Evolutionary conservation across 2,113 vertebrate species (phyloP), one percentile per base, ranked within the genome.

Genomic region (Ochotona curzoniae): DNA sequence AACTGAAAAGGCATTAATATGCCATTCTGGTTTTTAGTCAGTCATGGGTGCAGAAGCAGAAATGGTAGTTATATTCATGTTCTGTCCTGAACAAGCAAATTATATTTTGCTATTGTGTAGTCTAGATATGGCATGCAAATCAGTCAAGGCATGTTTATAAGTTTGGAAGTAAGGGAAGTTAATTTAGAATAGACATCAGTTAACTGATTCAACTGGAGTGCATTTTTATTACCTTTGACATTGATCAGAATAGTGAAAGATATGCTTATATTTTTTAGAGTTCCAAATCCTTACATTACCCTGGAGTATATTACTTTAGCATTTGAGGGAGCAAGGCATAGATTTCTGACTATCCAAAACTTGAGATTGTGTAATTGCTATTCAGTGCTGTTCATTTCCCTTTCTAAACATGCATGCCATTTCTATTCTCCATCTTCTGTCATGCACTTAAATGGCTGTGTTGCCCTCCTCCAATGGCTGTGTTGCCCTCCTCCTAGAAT

Each of bases 141-240:
- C 83, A 74, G 49, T 20, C 49, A 8, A 32, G 69, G 30, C 26
- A 66, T 80, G 4, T 5, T 70, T 73, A 26, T 82, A 5, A 2
- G 17, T 90, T 90, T 69, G 17, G 73, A 30, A 38, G 25, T 30
- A 49, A 18, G 74, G 17, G 76, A 75, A 66, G 28, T 73, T 64
- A 86, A 47, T 67, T 91, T 89, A 38, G 21, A 80, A 20, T 75
- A 57, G 49, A 73, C 73, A n/a, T 61, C 81, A 94, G 76, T 14
- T 32, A 2, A 80, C 28, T 28, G 6, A 18, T 73, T 69, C 57
- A 83, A 32, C 49, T 47, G 47, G 57, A 63, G 32, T 92, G 35
- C 2, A 25, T 70, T 49, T 49, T 79, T 20, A 88, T 54, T 75
- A 12, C 30, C 14, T 63, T 18, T 83, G 26, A 1, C 8, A 18